Base-by-base conservation (phyloP, 1,140 invertebrate species). In the Tetragnatha versicolor region DNA sequence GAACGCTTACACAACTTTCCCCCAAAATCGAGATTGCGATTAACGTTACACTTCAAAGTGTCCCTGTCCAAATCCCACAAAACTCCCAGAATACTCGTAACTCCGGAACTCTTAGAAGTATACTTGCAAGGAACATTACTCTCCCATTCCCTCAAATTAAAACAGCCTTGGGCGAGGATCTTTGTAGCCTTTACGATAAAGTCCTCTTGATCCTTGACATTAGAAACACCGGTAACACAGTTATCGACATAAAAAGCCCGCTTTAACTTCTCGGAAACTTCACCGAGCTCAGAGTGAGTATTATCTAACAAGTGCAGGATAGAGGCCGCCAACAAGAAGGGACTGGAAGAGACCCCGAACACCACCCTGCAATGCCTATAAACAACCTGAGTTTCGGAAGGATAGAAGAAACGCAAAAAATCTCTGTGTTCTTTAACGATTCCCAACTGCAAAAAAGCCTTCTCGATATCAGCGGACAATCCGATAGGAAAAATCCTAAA, bases 381-480 rank as follows among this genome's bases (percentile, higher is more conserved):
- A n/a, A 77, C 22, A n/a, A 27, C n/a, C 20, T 0, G 2, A 27
- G 51, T 49, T 29, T 77, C 31, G 20, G 10, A 29, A 47, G 73
- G 73, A 39, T 35, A 77, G 27, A 66, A 77, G 35, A 77, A 77
- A 1, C 60, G 27, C 3, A 77, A 25, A 65, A 33, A 65, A 31
- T 79, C 63, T 45, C 76, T 53, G 20, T 79, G 17, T 20, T 22
- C 0, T 2, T 61, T 49, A 45, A 25, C 27, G 22, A 85, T 37
- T 12, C 29, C 49, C n/a, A 88, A 85, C 78, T 86, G 84, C 12
- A 86, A 77, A 82, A 88, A 88, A 0, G 85, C 86, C 47, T 85
- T 85, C 37, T 82, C 77, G 5, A 88, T 87, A 65, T 88, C 87
- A 0, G 85, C 81, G 2, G 83, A 83, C 0, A 87, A 82, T 22